Base-by-base conservation (phyloP, 2,888 invertebrate species). In the Lapara coniferarum region DNA sequence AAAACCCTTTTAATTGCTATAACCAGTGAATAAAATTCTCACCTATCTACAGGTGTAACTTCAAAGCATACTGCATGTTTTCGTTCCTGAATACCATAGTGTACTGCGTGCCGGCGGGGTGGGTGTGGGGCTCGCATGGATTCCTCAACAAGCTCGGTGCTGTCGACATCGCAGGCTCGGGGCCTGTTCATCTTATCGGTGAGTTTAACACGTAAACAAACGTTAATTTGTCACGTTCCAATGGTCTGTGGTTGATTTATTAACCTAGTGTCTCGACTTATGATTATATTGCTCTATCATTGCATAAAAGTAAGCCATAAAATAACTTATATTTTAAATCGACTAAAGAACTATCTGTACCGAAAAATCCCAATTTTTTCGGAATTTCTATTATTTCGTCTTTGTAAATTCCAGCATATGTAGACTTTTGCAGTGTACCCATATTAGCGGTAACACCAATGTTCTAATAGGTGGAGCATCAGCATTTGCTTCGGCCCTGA, bases 101-200 rank as follows among this genome's bases (percentile, higher is more conserved):
- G 10, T 98, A 98, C 89, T 98, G 98, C 84, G 95, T 98, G 72
- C 98, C 98, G 0, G 98, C 98, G 0, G 98, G 98, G 1, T 98
- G 98, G 98, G 96, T 98, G 52, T 98, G 98, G 98, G 97, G 97
- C 0, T 95, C 96, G 46, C 97, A 97, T 83, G 98, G 98, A 0
- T 98, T 98, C 88, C 94, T 98, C 8, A 96, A 96, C 78, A 94
- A 95, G 70, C 81, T 98, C 80, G 98, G 98, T 0, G 98, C 96
- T 1, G 97, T 98, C 0, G 98, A 98, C 85, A 98, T 98, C 69
- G 98, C 98, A 0, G 98, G 98, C 7, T 97, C 97, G 5, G 98
- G 97, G 3, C 97, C 98, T 6, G 98, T 98, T 0, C 98, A 98
- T 92, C 94, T 98, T 58, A 96, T 98, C 72, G 98, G 98, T 88